These are phyloP conservation scores for Ephestia elutella DNA, from an alignment of 1,140 invertebrate species.

Conservation along the genomic window DNA sequence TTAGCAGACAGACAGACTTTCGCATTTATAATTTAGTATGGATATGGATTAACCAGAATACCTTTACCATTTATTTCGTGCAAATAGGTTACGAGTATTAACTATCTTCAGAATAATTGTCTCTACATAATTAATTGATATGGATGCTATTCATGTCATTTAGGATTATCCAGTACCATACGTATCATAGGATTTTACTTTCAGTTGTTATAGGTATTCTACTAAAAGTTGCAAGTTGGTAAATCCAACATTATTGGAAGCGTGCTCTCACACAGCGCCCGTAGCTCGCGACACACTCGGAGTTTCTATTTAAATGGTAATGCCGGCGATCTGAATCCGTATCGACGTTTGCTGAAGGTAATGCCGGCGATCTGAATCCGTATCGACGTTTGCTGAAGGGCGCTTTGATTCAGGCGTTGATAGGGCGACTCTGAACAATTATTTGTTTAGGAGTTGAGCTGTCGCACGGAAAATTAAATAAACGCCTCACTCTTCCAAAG, in stretches of 20 bases:
- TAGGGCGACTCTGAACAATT: background rate
- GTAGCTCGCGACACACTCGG: background rate
- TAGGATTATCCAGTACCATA: too few species aligned
- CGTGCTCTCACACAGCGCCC: background rate
- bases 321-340: background rate
- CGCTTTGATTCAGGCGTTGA: background rate
- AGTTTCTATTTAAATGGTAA: constrained; percentile 10
- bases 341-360: background rate
- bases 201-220: too few species aligned
- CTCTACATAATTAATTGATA: too few species aligned
- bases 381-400: background rate
- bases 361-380: background rate
- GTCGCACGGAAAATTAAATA: background rate
- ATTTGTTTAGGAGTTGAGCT: background rate
- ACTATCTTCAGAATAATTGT: too few species aligned
- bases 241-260: background rate
- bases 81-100: too few species aligned
- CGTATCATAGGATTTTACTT: too few species aligned
- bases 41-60: too few species aligned
- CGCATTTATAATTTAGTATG: too few species aligned
- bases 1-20: too few species aligned
- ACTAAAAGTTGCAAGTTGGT: background rate
- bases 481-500: background rate
- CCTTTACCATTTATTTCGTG: too few species aligned
- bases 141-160: too few species aligned